Evolutionary conservation across 2,888 invertebrate species (phyloP).

Genomic region (Leptinotarsa haldemani): DNA sequence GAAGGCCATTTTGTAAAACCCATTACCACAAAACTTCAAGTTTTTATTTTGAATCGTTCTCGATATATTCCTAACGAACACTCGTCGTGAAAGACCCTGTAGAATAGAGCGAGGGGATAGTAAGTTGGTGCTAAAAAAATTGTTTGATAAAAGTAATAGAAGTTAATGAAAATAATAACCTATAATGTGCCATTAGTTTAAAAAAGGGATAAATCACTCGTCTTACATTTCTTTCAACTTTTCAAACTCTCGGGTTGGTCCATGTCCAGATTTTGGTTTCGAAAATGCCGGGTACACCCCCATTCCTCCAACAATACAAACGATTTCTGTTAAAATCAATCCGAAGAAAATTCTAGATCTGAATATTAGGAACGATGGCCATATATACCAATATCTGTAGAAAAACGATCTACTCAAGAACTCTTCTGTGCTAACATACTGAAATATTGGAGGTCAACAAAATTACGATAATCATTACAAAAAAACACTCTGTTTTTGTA

Average conservation of each 20-base stretch:
- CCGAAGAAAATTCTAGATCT: slow-evolving; percentile 92
- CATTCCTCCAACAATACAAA: slow-evolving; percentile 91
- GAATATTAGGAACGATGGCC: slow-evolving; percentile 88
- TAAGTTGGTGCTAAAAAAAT: too few relatives aligned
- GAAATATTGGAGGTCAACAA: slow-evolving; percentile 59
- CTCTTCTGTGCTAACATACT: slow-evolving; percentile 86
- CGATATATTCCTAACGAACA: too few relatives aligned
- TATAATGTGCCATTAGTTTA: not conserved
- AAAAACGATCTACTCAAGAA: slow-evolving; percentile 73
- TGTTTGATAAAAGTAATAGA: too few relatives aligned
- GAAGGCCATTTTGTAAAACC: too few relatives aligned
- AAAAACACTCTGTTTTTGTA: not conserved
- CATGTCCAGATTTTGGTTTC: slow-evolving; percentile 82
- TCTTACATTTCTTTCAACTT: slow-evolving; percentile 65
- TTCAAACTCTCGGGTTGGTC: slow-evolving; percentile 81
- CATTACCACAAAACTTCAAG: too few relatives aligned
- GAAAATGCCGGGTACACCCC: slow-evolving; percentile 88
- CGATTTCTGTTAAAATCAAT: slow-evolving; percentile 89
- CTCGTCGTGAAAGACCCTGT: too few relatives aligned
- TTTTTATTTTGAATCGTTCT: too few relatives aligned
- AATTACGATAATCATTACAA: not conserved
- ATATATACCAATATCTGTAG: slow-evolving; percentile 86
- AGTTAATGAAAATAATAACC: too few relatives aligned
- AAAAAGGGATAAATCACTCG: not conserved
- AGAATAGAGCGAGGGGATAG: too few relatives aligned